Evolutionary conservation across 2,888 invertebrate species (phyloP).

Genomic region (Polymixis lichenea): DNA sequence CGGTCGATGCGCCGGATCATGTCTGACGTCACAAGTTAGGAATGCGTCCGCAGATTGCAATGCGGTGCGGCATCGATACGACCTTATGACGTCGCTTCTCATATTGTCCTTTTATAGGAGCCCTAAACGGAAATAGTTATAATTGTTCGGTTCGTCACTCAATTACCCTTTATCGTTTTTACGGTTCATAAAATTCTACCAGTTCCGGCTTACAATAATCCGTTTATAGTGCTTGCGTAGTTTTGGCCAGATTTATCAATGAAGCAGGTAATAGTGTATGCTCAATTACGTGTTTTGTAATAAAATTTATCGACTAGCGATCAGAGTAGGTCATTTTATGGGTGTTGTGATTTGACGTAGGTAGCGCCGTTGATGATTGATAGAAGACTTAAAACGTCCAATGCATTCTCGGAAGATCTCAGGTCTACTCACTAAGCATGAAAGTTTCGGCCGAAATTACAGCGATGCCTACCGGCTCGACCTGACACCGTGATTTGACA

Average conservation of each 20-base stretch:
- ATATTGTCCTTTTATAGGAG: constrained; percentile 47
- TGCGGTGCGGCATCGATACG: constrained; percentile 58
- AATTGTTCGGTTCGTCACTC: constrained; percentile 54
- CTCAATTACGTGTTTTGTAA: constrained; percentile 22
- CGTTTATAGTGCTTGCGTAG: constrained; percentile 15
- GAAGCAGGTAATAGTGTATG: constrained; percentile 23
- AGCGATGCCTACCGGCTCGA: no score
- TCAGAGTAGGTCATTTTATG: constrained; percentile 18
- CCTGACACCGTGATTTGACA: no score
- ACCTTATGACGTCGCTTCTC: constrained; percentile 69
- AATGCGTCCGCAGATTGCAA: constrained; percentile 66
- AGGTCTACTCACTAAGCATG: no score
- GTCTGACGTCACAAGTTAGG: constrained; percentile 64
- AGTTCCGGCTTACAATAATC: constrained; percentile 48
- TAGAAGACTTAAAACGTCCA: no score
- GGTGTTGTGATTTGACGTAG: not conserved
- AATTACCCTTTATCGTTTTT: constrained; percentile 41
- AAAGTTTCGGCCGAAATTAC: no score
- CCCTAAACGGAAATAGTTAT: constrained; percentile 62
- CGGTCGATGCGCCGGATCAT: constrained; percentile 64
- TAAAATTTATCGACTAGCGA: constrained; percentile 12
- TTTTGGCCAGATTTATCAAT: constrained; percentile 44
- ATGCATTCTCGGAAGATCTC: no score
- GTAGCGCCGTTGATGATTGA: not conserved
- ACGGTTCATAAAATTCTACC: constrained; percentile 32